These are phyloP conservation scores for Pygmarrhopalites habei DNA, from an alignment of 1,140 invertebrate species.

Conservation along the genomic window DNA sequence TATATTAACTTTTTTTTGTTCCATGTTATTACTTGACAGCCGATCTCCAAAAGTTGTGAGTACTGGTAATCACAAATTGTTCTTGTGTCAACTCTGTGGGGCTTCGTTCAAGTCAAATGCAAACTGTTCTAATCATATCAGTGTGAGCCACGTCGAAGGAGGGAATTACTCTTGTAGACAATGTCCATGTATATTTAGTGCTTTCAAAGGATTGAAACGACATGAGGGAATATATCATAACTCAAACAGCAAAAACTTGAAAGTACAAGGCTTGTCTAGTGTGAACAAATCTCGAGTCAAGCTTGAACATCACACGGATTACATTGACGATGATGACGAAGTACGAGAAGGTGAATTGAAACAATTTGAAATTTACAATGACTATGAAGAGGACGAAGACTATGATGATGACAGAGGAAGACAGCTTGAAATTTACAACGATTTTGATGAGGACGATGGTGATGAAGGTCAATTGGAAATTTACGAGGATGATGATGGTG, in stretches of 20 bases:
- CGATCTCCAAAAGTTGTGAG: not conserved
- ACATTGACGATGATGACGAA: not conserved
- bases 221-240: conserved; percentile 1
- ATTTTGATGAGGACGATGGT: not conserved
- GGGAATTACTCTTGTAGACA: not conserved
- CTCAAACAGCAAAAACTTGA: not conserved
- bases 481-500: too few relatives aligned
- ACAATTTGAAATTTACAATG: not conserved
- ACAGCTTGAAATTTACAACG: too few relatives aligned
- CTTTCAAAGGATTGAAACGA: not conserved
- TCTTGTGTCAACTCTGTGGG: not conserved
- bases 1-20: not conserved
- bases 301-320: not conserved
- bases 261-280: not conserved
- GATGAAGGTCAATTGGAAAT: too few relatives aligned
- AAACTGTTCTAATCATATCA: not conserved
- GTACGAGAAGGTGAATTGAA: too few relatives aligned
- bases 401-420: not conserved
- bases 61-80: not conserved
- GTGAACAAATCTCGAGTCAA: not conserved
- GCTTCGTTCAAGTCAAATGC: not conserved
- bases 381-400: not conserved
- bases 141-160: not conserved
- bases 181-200: not conserved
- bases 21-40: not conserved